These are phyloP conservation scores for Psylliodes chrysocephalus DNA, from an alignment of 2,888 invertebrate genomes.

Conservation along the genomic window DNA sequence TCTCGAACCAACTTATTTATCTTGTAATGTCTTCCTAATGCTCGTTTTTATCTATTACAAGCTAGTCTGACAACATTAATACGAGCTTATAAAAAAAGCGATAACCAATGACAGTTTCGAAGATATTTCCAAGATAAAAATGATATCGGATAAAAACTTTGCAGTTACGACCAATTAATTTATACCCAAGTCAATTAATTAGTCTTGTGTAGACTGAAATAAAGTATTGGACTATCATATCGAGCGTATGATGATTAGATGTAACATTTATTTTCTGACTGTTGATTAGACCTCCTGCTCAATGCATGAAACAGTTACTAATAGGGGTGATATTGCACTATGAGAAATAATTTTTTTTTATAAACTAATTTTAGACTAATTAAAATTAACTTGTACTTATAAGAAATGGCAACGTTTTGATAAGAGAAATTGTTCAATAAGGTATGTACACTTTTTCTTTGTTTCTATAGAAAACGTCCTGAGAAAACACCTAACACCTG, in stretches of 20 bases:
- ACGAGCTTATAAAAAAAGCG: conserved; percentile 23
- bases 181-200: conserved; percentile 24
- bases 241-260: neutral
- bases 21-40: conserved; percentile 28
- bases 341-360: too few species aligned
- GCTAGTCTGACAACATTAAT: conserved; percentile 39
- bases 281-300: too few species aligned
- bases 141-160: conserved; percentile 41
- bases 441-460: too few species aligned
- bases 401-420: too few species aligned
- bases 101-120: conserved; percentile 39
- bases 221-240: neutral
- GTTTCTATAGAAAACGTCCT: too few species aligned
- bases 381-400: too few species aligned
- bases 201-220: conserved; percentile 5
- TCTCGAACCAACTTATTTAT: conserved; percentile 8
- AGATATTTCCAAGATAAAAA: conserved; percentile 41
- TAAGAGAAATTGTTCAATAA: too few species aligned
- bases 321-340: too few species aligned
- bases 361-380: too few species aligned
- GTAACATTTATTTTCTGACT: neutral
- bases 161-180: conserved; percentile 38
- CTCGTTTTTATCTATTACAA: conserved; percentile 35
- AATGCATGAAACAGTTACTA: too few species aligned
- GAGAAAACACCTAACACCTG: too few species aligned